phyloP scores from a whole-genome alignment of 1,140 invertebrate genomes.

The Hirudo medicinalis region DNA sequence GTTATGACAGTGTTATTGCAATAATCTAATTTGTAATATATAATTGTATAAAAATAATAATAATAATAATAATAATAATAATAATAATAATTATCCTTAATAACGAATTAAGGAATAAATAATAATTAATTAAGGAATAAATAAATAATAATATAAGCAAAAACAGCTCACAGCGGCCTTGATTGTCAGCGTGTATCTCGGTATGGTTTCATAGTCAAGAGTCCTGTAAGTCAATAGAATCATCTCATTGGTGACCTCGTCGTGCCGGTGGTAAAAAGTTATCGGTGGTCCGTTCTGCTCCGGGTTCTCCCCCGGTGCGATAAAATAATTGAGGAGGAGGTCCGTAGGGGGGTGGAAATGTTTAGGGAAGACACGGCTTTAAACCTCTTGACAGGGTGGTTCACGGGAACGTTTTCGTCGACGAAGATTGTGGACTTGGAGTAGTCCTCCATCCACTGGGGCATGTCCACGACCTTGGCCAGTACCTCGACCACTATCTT shows the following conservation, averaged over 20 bases:
- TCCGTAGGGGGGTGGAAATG: conserved; percentile 14
- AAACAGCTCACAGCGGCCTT: conserved; percentile 63
- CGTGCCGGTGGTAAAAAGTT: conserved; percentile 1
- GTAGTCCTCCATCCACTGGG: conserved; percentile 23
- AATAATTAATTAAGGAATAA: no score
- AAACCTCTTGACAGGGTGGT: conserved; percentile 16
- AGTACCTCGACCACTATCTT: conserved; percentile 14
- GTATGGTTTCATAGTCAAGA: conserved; percentile 82
- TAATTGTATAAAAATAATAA: no score
- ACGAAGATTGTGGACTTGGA: conserved; percentile 1
- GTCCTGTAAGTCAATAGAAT: conserved; percentile 75
- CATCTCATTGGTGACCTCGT: conserved; percentile 19
- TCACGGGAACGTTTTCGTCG: conserved; percentile 20
- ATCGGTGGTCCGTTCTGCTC: conserved; percentile 16
- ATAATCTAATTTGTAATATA: no score
- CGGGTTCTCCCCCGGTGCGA: conserved; percentile 53
- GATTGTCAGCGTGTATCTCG: conserved; percentile 87
- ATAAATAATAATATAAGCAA: no score
- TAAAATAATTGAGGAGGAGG: conserved; percentile 60
- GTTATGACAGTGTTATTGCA: no score
- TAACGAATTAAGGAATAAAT: no score
- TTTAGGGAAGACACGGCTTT: conserved; percentile 17
- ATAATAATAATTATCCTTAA: no score
- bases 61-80: no score
- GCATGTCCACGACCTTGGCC: conserved; percentile 20